Evolutionary conservation across 2,797 vertebrate genomes (phyloP).

Genomic region (Poecile montanus): DNA sequence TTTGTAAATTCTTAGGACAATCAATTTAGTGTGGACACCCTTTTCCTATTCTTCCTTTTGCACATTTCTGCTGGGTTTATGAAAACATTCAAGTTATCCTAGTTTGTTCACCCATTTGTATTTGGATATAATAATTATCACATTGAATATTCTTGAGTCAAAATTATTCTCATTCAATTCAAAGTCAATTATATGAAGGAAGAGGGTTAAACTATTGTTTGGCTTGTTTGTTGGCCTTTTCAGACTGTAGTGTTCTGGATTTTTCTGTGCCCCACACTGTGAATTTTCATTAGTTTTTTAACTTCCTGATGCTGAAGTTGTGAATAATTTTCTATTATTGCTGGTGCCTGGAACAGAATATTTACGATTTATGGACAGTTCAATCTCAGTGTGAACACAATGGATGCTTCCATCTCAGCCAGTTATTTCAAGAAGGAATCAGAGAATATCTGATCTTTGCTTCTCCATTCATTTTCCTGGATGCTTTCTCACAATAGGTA

Average conservation of each 20-base stretch:
- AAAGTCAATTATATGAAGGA: neutral
- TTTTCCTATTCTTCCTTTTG: neutral
- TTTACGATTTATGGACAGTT: neutral
- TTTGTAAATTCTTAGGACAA: neutral
- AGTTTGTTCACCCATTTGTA: neutral
- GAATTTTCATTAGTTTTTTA: neutral
- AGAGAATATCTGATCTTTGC: neutral
- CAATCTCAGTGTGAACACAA: neutral
- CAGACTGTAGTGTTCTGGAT: neutral
- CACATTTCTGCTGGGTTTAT: neutral
- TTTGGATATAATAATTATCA: neutral
- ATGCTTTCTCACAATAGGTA: neutral
- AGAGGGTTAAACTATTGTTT: neutral
- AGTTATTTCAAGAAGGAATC: neutral
- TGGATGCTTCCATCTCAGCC: neutral
- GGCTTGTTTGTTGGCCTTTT: neutral
- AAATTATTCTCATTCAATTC: neutral
- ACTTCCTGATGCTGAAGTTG: neutral
- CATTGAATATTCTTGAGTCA: neutral
- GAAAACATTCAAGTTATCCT: neutral
- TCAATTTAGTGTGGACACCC: neutral
- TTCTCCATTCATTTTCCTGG: neutral
- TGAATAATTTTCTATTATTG: neutral
- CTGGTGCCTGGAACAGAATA: neutral
- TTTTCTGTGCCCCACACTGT: neutral